These are phyloP conservation scores for Ellobius talpinus DNA, from an alignment of 2,113 vertebrate species.

Conservation along the genomic window DNA sequence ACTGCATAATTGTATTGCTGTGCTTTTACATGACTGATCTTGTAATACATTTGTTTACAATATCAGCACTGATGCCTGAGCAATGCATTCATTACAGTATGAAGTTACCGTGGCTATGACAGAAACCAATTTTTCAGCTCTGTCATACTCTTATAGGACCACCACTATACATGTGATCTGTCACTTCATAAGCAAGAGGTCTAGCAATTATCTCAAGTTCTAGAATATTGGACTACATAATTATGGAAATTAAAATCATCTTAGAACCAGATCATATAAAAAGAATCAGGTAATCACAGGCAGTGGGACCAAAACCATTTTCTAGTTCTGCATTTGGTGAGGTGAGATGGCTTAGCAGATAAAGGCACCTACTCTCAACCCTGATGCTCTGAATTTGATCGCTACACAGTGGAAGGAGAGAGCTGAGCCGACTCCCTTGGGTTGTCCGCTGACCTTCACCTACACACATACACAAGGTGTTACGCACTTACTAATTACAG, in stretches of 20 bases:
- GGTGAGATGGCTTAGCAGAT: neutral
- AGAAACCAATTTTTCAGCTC: neutral
- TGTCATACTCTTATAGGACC: neutral
- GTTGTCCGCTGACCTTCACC: neutral
- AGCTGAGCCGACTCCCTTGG: neutral
- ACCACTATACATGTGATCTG: neutral
- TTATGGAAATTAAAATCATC: neutral
- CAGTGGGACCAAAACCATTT: neutral
- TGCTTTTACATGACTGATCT: neutral
- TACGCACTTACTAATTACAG: neutral
- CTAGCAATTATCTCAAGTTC: neutral
- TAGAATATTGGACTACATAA: neutral
- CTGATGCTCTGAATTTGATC: neutral
- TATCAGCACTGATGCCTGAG: neutral
- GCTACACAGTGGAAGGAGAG: neutral
- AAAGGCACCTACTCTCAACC: neutral
- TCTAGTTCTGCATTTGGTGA: neutral
- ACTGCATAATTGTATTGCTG: neutral
- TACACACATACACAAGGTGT: neutral
- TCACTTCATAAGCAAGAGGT: neutral
- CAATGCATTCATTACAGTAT: neutral
- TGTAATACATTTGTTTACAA: neutral
- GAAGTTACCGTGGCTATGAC: neutral
- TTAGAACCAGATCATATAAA: neutral
- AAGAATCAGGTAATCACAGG: conserved; percentile 1